These are phyloP conservation scores for Nomada flava DNA, from an alignment of 2,888 invertebrate species.

Conservation along the genomic window DNA sequence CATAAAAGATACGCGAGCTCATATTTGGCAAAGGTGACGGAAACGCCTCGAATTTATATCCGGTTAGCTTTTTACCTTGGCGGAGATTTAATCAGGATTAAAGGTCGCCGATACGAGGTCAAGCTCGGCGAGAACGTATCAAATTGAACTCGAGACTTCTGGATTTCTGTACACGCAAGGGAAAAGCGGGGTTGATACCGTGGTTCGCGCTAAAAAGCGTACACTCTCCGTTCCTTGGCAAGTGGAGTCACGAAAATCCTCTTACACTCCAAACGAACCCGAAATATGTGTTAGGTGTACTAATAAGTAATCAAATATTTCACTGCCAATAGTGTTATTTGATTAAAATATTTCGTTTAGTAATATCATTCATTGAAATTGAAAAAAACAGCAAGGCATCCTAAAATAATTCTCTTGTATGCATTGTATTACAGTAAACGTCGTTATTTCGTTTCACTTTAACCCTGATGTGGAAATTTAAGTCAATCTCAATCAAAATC, in stretches of 20 bases:
- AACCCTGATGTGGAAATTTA: too few relatives aligned
- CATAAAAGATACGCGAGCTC: slow-evolving; percentile 7
- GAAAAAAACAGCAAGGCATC: too few relatives aligned
- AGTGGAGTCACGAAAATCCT: slow-evolving; percentile 72
- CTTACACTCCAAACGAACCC: slow-evolving; percentile 63
- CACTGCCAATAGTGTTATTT: not conserved
- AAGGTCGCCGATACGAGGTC: slow-evolving; percentile 39
- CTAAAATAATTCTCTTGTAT: too few relatives aligned
- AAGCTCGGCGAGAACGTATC: slow-evolving; percentile 37
- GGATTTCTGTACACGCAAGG: slow-evolving; percentile 41
- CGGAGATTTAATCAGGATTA: slow-evolving; percentile 50
- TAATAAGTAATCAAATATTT: slow-evolving; percentile 11
- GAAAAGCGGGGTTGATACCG: slow-evolving; percentile 44
- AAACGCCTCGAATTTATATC: slow-evolving; percentile 26
- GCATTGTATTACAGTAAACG: too few relatives aligned
- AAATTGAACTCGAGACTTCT: slow-evolving; percentile 53
- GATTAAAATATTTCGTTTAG: not conserved
- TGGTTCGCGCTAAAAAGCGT: slow-evolving; percentile 67
- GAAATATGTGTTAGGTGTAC: slow-evolving; percentile 47
- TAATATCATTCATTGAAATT: too few relatives aligned
- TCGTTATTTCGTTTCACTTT: too few relatives aligned
- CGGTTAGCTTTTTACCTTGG: slow-evolving; percentile 1
- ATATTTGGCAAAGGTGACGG: slow-evolving; percentile 14
- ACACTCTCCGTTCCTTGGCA: slow-evolving; percentile 66
- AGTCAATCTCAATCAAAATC: too few relatives aligned